phyloP scores from a whole-genome alignment of 1,140 invertebrate species.

The Anastatus disparis region DNA sequence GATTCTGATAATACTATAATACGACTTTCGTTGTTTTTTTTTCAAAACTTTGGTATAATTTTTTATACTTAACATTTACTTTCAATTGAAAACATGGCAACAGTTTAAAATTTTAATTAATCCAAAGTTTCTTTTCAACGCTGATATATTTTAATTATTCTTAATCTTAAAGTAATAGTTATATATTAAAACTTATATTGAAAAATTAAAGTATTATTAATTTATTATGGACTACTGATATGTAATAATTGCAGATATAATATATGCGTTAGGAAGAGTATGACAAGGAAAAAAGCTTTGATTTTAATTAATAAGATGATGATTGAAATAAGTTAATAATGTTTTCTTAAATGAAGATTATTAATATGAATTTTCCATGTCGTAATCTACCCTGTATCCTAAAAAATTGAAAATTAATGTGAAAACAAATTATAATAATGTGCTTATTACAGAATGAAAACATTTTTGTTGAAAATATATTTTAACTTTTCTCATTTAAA shows the following conservation, averaged over 20 bases:
- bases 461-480: background rate
- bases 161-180: too few relatives aligned
- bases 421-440: constrained; percentile 19
- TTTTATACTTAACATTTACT: too few relatives aligned
- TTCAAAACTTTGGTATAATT: too few relatives aligned
- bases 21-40: too few relatives aligned
- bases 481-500: constrained; percentile 1
- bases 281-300: background rate
- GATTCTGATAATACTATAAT: too few relatives aligned
- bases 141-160: too few relatives aligned
- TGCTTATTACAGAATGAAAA: constrained; percentile 18
- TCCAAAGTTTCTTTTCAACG: too few relatives aligned
- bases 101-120: too few relatives aligned
- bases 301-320: too few relatives aligned
- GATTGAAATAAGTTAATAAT: background rate
- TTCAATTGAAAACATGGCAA: too few relatives aligned
- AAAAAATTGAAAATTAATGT: background rate
- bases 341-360: background rate
- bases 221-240: background rate
- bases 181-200: too few relatives aligned
- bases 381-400: background rate
- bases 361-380: background rate
- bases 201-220: too few relatives aligned
- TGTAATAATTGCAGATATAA: background rate
- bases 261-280: background rate